phyloP scores from a whole-genome alignment of 2,797 vertebrate species.

The Pangasius larnaudii region DNA sequence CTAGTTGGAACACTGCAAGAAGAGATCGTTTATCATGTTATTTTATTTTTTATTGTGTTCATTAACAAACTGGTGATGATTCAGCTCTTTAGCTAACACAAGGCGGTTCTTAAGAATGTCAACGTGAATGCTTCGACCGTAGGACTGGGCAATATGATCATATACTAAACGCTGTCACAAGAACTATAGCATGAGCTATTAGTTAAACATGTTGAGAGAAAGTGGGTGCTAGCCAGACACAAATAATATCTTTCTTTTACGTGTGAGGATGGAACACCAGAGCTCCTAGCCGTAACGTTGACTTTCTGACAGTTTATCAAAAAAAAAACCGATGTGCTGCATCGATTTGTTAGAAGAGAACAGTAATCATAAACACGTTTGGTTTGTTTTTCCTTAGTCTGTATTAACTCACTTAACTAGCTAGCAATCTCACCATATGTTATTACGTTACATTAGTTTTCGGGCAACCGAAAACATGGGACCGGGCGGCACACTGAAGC shows the following conservation, averaged over 20 bases:
- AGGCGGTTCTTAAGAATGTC: not conserved
- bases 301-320: not conserved
- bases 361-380: not conserved
- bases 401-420: not conserved
- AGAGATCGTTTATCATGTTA: not conserved
- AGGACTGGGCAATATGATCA: not conserved
- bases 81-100: not conserved
- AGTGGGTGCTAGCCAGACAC: not conserved
- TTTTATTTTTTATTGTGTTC: not conserved
- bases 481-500: not conserved
- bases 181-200: not conserved
- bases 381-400: not conserved
- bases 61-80: not conserved
- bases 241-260: not conserved
- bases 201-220: not conserved
- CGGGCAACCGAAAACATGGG: not conserved
- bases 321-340: not conserved
- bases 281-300: not conserved
- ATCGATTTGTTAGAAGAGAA: not conserved
- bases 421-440: not conserved
- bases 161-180: not conserved
- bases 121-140: not conserved
- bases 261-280: not conserved
- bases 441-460: not conserved
- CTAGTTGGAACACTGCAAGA: not conserved